Base-by-base conservation (phyloP, 2,797 vertebrate genomes). In the Peromyscus nudipes region DNA sequence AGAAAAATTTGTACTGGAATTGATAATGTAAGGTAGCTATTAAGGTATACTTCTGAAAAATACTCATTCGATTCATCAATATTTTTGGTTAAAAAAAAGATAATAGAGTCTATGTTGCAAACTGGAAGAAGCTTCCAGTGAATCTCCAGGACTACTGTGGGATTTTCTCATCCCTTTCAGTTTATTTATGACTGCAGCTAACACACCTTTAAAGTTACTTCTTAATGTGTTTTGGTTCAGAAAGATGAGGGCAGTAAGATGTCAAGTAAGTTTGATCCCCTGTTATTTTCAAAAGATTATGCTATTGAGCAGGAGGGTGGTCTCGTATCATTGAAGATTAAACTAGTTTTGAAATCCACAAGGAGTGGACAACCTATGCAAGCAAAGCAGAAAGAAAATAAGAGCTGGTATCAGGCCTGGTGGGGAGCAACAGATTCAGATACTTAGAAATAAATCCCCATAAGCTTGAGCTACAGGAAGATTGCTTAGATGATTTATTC, bases 321-420 rank as follows among this genome's bases (percentile, higher is more conserved):
- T 81, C 25, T 86, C 27, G 62, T 89, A 77, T 86, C 14, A 67
- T 29, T 87, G 16, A 29, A 92, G 62, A 83, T 21, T 52, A n/a
- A 60, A 69, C 14, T 90, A 52, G 19, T 73, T 64, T 92, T 23
- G 21, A 79, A 91, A 84, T 76, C 11, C 43, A 43, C 49, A 10
- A n/a, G 21, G 19, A 25, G 1, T 92, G 19, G n/a, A 80, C 82
- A 73, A 52, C 1, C 8, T 81, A 23, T 55, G 21, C n/a, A 40
- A 95, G 67, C 14, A 83, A 84, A 85, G 55, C 31, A 86, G 73
- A 96, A 84, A 76, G 21, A 80, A 62, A 96, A 60, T 2, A 37
- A 46, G 12, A 49, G 52, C 49, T 82, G 31, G 91, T 86, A 82
- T 81, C 11, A 77, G 55, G n/a, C 65, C 31, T 52, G 77, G 21